Evolutionary conservation across 2,113 vertebrate species (phyloP).

Genomic region (Lynx canadensis): DNA sequence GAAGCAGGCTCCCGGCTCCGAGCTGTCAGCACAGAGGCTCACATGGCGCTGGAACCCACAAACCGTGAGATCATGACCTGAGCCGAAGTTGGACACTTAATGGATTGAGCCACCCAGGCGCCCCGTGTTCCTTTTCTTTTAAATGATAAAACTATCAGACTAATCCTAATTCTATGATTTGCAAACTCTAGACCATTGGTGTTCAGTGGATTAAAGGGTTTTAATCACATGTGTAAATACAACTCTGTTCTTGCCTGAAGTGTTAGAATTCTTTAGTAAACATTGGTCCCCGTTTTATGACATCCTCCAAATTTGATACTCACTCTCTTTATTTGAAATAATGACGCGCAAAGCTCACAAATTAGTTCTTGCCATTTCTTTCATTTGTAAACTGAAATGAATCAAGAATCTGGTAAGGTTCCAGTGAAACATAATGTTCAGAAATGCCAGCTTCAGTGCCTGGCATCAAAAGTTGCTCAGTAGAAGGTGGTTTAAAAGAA

Average conservation of each 20-base stretch:
- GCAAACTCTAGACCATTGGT: background rate
- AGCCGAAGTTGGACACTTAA: too few species aligned
- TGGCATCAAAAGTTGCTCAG: background rate
- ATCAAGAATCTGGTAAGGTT: background rate
- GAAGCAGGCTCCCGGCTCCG: too few species aligned
- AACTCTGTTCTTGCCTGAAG: background rate
- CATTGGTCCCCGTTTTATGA: background rate
- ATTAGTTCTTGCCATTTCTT: background rate
- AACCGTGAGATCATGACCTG: too few species aligned
- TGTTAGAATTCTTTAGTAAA: conserved; percentile 30
- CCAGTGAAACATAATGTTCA: background rate
- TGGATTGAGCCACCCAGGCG: too few species aligned
- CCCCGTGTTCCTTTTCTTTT: background rate
- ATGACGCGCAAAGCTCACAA: background rate
- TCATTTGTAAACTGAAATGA: background rate
- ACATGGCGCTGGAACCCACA: too few species aligned
- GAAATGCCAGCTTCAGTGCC: background rate
- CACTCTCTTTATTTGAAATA: background rate
- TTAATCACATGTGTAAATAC: background rate
- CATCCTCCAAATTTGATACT: background rate
- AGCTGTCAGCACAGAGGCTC: too few species aligned
- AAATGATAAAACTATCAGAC: background rate
- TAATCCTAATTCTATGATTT: background rate
- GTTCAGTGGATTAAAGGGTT: background rate
- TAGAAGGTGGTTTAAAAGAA: background rate